Evolutionary conservation across 2,888 invertebrate species (phyloP).

Genomic region (Nemotelus nigrinus): DNA sequence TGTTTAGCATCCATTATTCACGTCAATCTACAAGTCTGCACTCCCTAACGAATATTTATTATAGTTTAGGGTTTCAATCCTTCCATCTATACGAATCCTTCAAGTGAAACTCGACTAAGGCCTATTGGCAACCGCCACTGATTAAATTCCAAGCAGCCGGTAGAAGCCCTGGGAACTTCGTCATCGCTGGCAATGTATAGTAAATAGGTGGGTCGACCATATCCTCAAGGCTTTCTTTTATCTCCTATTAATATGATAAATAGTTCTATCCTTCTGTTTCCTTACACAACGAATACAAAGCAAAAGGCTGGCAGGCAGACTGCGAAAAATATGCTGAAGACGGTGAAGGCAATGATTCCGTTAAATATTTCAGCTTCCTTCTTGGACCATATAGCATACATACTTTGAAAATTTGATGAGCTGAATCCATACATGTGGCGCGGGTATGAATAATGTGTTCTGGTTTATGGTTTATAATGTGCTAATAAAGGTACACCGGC

Average conservation of each 20-base stretch:
- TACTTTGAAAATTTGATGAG: constrained; percentile 22
- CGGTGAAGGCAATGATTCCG: no score
- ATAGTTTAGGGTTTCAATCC: background rate
- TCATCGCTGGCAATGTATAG: background rate
- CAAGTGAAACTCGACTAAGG: background rate
- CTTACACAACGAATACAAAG: no score
- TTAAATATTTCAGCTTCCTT: no score
- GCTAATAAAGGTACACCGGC: constrained; percentile 15
- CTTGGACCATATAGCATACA: background rate
- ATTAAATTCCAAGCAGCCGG: no score
- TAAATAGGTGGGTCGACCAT: background rate
- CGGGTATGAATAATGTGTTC: constrained; percentile 11
- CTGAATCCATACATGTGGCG: constrained; percentile 1
- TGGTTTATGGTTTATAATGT: constrained; percentile 37
- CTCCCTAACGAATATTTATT: constrained; percentile 1
- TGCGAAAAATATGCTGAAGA: no score
- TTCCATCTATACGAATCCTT: background rate
- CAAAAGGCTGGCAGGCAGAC: no score
- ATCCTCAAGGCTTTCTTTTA: constrained; percentile 4
- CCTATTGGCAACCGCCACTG: no score
- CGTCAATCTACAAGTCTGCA: background rate
- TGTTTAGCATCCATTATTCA: background rate
- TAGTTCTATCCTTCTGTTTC: background rate
- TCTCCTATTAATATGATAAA: constrained; percentile 14
- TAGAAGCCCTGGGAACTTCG: background rate